Evolutionary conservation across 2,888 invertebrate species (phyloP).

Genomic region (Trichogramma dendrolimi): DNA sequence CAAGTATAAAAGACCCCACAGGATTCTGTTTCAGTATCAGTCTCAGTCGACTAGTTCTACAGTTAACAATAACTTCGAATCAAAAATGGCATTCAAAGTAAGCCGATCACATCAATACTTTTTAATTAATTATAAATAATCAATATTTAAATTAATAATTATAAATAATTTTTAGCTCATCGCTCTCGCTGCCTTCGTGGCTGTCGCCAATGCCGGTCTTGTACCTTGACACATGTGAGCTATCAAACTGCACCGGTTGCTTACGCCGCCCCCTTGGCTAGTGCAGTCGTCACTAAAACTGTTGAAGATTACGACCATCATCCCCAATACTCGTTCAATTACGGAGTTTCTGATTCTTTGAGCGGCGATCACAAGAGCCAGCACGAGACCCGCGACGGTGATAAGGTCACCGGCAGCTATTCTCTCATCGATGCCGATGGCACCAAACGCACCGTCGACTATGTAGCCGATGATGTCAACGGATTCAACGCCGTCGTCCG

Average conservation of each 20-base stretch:
- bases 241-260: slow-evolving; percentile 22
- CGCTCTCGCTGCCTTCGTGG: slow-evolving; percentile 51
- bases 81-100: slow-evolving; percentile 35
- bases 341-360: slow-evolving; percentile 40
- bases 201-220: slow-evolving; percentile 54
- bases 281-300: slow-evolving; percentile 35
- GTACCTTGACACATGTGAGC: slow-evolving; percentile 38
- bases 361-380: slow-evolving; percentile 47
- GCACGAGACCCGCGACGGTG: slow-evolving; percentile 45
- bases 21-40: too few relatives aligned
- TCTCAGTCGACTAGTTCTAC: too few relatives aligned
- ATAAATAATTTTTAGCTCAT: slow-evolving; percentile 48
- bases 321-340: slow-evolving; percentile 39
- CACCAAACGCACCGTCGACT: slow-evolving; percentile 46
- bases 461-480: slow-evolving; percentile 44
- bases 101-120: not conserved
- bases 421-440: slow-evolving; percentile 54
- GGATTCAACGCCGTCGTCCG: slow-evolving; percentile 49
- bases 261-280: slow-evolving; percentile 26
- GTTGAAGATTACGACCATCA: slow-evolving; percentile 37
- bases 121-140: too few relatives aligned
- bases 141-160: not conserved
- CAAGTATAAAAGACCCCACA: too few relatives aligned
- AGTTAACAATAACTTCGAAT: not conserved
- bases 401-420: slow-evolving; percentile 49